Conservation (phyloP, 2,113 vertebrate species). For the Microtus richardsoni region DNA sequence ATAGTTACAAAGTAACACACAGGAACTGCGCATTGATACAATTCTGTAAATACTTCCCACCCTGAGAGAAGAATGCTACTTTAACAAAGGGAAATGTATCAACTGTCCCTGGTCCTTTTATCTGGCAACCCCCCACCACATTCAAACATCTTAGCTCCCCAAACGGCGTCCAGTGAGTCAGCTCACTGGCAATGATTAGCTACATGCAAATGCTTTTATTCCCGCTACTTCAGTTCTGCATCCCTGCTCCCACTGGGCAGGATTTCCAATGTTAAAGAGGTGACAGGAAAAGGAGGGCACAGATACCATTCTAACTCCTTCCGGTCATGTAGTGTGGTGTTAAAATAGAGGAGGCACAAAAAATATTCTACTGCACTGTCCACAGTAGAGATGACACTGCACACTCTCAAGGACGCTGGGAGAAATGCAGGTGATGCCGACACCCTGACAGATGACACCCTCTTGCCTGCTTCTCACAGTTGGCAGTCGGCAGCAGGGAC, state of each 20-base stretch:
- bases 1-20: neutral
- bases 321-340: neutral
- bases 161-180: conserved; percentile 33
- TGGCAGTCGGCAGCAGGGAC: neutral
- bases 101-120: neutral
- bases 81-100: conserved; percentile 46
- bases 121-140: conserved; percentile 32
- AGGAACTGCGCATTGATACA: neutral
- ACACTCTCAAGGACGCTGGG: rapidly evolving
- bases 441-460: neutral
- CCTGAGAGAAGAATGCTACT: conserved; percentile 50
- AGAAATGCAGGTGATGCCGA: neutral
- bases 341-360: neutral
- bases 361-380: neutral
- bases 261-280: conserved; percentile 26
- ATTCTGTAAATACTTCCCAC: neutral
- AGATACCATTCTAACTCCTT: conserved; percentile 6
- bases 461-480: neutral
- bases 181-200: conserved; percentile 59
- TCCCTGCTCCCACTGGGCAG: neutral
- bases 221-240: neutral
- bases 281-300: neutral
- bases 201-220: conserved; percentile 33
- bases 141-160: conserved; percentile 14
- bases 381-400: neutral